phyloP scores from a whole-genome alignment of 2,113 vertebrate genomes.

The Fukomys damarensis region DNA sequence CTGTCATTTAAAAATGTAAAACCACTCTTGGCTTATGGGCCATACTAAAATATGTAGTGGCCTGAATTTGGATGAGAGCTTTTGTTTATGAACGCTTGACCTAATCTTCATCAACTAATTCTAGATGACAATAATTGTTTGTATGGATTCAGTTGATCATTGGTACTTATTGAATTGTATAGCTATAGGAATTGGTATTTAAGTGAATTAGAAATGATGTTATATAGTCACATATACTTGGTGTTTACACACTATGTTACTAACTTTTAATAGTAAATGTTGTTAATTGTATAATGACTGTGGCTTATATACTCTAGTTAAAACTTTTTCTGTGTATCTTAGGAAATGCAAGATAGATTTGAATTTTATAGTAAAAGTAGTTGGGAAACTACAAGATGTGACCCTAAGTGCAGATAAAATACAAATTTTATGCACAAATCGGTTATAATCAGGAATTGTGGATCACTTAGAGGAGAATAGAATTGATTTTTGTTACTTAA shows the following conservation, averaged over 20 bases:
- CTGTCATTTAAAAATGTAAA: not conserved
- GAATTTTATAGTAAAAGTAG: not conserved
- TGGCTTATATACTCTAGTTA: not conserved
- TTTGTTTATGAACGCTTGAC: not conserved
- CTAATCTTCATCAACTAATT: not conserved
- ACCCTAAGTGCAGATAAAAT: not conserved
- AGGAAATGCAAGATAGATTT: not conserved
- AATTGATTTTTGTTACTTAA: not conserved
- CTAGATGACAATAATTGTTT: constrained; percentile 23
- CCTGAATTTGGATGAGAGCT: not conserved
- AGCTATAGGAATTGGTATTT: constrained; percentile 61
- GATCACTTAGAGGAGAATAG: not conserved
- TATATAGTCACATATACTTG: not conserved
- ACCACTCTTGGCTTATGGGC: not conserved
- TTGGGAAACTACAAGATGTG: not conserved
- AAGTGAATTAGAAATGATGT: constrained; percentile 65
- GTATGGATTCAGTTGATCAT: not conserved
- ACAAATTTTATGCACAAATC: not conserved
- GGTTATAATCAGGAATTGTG: not conserved
- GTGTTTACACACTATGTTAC: not conserved
- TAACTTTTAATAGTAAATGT: constrained; percentile 6
- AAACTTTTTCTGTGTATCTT: not conserved
- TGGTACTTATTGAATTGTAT: constrained; percentile 60
- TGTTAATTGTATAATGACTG: not conserved
- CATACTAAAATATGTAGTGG: not conserved